Evolutionary conservation across 2,888 invertebrate species (phyloP), one percentile per base, ranked within the genome.

Genomic region (Mythimna lalbum): DNA sequence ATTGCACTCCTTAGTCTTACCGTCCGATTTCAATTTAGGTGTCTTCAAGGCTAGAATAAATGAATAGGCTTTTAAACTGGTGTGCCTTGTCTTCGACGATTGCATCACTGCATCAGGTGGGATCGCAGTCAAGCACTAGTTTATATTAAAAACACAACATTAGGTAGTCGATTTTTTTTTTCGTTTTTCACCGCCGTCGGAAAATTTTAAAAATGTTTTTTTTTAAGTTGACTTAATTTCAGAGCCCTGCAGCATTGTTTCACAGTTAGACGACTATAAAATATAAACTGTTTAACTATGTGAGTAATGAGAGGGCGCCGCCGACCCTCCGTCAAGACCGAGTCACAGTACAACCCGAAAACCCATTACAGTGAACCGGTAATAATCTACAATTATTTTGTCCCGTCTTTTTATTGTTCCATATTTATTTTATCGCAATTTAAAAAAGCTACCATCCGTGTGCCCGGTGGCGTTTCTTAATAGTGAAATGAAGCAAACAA

Each of bases 231-330:
- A 56, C 12, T 19, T 33, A 14, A n/a, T 21, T 43, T 61, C 10
- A 47, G 43, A 50, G 17, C 33, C 10, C n/a, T n/a, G 27, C 12
- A 5, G 10, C 33, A 49, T 57, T 33, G 17, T 47, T 1, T 73
- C 39, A 61, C 66, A 63, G 39, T 56, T 52, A 19, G 9, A 7
- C 2, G 17, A 19, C 21, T 4, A 27, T 60, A 63, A 50, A 52
- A 36, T 55, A 80, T 69, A 83, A 80, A 75, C 73, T 36, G 39
- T 73, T 49, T 64, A 83, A 82, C 78, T 78, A 82, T 84, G 80
- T 82, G 81, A 78, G 80, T 84, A 78, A 83, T 87, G 57, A 86
- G 69, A 75, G 72, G 74, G 61, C 59, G 71, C 36, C 67, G 33
- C 49, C 36, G 19, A 17, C 59, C 62, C 57, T 55, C 57, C 21